Evolutionary conservation across 2,797 vertebrate genomes (phyloP).

Genomic region (Falco cherrug): DNA sequence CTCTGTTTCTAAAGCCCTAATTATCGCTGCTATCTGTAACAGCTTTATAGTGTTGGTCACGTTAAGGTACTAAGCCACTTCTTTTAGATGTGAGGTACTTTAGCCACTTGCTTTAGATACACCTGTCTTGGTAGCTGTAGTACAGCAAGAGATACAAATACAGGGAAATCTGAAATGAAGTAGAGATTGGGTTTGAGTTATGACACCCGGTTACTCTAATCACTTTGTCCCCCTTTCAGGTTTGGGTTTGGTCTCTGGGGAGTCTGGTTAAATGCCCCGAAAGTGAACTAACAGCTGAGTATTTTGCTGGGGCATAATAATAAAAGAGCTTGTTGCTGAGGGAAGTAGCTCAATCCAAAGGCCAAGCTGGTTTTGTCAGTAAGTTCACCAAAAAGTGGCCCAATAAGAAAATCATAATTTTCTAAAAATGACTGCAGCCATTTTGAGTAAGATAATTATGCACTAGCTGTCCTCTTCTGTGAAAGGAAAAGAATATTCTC

Average conservation of each 20-base stretch:
- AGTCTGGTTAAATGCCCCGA: neutral
- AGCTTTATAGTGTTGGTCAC: neutral
- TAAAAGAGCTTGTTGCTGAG: neutral
- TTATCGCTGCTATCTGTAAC: neutral
- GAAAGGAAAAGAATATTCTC: neutral
- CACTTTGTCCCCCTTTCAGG: neutral
- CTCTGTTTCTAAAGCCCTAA: neutral
- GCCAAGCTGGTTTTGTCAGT: neutral
- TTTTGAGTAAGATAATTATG: neutral
- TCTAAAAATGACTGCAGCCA: neutral
- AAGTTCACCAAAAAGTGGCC: neutral
- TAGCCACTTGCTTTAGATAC: neutral
- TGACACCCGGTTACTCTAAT: neutral
- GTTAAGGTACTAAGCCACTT: neutral
- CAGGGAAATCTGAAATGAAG: neutral
- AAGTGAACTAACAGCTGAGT: neutral
- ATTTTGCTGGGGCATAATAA: neutral
- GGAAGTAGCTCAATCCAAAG: neutral
- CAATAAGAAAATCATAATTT: neutral
- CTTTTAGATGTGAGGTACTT: neutral
- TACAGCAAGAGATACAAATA: neutral
- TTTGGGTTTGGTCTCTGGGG: neutral
- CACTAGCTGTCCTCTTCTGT: neutral
- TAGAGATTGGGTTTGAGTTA: neutral
- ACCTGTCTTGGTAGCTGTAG: neutral